Conservation (phyloP, 2,888 invertebrate genomes). For the Girardia tigrina region DNA sequence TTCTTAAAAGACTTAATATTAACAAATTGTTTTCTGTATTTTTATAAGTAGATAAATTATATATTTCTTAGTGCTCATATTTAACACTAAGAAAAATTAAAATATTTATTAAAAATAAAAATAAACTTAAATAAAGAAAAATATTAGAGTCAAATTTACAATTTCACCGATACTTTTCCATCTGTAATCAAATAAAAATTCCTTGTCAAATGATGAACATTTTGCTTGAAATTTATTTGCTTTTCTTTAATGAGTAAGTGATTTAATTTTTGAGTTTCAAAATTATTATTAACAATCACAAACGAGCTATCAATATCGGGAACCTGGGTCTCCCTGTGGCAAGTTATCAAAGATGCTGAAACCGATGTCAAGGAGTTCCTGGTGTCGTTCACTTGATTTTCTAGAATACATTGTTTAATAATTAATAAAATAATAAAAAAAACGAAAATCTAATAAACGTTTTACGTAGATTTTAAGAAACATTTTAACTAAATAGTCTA, state of each 20-base stretch:
- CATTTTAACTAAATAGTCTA: too few species aligned
- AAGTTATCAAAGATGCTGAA: background rate
- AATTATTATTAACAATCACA: background rate
- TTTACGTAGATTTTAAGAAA: too few species aligned
- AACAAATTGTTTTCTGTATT: too few species aligned
- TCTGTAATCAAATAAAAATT: constrained; percentile 3
- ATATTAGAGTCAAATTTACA: too few species aligned
- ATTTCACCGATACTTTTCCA: background rate
- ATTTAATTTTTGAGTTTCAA: background rate
- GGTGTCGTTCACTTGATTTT: background rate
- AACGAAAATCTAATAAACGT: too few species aligned
- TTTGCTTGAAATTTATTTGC: background rate
- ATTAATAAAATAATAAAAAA: background rate
- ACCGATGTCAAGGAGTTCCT: background rate
- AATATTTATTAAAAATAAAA: too few species aligned
- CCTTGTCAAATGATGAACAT: constrained; percentile 9
- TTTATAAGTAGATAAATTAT: too few species aligned
- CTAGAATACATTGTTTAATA: background rate
- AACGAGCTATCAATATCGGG: background rate
- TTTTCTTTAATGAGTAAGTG: background rate
- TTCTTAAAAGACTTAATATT: too few species aligned
- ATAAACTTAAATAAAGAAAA: too few species aligned
- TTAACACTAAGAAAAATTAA: too few species aligned
- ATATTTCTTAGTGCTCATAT: too few species aligned
- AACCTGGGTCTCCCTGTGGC: background rate